A percentile compares a stretch with the other conserved stretches of the same genome.
phyloP scores from a whole-genome alignment of 1,140 invertebrate species.

The Bacillus rossius region DNA sequence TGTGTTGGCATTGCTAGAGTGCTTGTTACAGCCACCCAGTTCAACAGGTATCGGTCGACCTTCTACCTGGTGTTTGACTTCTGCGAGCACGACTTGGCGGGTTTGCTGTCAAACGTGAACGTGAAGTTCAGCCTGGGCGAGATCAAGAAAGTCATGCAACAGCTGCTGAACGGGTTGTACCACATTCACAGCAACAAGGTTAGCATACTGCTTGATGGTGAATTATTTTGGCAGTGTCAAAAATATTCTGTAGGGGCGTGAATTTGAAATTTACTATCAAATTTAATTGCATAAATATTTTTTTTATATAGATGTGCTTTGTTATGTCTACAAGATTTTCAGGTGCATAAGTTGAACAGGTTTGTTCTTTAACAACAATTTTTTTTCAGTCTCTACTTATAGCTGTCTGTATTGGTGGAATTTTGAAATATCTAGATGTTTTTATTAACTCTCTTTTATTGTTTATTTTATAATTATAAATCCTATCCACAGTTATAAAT shows the following conservation, averaged over 20 bases:
- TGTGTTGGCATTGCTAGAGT: background rate
- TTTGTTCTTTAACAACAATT: too few relatives aligned
- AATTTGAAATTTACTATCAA: background rate
- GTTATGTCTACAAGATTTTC: too few relatives aligned
- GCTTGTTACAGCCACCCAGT: constrained; percentile 59
- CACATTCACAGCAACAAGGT: constrained; percentile 97
- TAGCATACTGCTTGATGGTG: constrained; percentile 12
- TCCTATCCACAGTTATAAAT: too few relatives aligned
- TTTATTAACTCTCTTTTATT: too few relatives aligned
- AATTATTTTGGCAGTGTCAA: background rate
- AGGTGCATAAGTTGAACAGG: too few relatives aligned
- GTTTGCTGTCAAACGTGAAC: constrained; percentile 90
- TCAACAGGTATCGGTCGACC: constrained; percentile 86
- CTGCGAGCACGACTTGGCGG: constrained; percentile 98
- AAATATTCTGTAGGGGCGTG: background rate
- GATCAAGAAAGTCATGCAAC: constrained; percentile 98
- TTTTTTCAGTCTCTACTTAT: too few relatives aligned
- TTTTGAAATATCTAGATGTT: too few relatives aligned
- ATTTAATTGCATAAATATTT: too few relatives aligned
- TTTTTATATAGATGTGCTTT: constrained; percentile 7
- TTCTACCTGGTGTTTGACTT: constrained; percentile 99
- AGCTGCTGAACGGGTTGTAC: constrained; percentile 92
- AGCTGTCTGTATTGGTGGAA: too few relatives aligned
- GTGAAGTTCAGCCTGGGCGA: constrained; percentile 96
- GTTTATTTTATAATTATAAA: too few relatives aligned